Percentiles rank a stretch among this genome's conserved stretches.
Conservation (phyloP, 2,888 invertebrate species). For the Oscheius sp. region DNA sequence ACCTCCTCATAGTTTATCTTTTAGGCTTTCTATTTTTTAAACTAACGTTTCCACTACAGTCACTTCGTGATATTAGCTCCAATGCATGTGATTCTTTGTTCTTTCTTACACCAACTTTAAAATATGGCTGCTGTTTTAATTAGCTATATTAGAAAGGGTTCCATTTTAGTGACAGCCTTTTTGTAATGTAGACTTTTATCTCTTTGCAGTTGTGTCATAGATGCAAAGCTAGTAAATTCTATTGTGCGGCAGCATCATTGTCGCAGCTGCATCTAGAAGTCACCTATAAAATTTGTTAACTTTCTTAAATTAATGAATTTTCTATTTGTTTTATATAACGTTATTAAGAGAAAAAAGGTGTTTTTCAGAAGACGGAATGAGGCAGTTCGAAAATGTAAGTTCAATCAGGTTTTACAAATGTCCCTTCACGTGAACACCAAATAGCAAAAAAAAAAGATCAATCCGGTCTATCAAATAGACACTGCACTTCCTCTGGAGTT, state of each 20-base stretch:
- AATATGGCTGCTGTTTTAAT: background rate
- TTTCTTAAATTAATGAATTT: too few species aligned
- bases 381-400: too few species aligned
- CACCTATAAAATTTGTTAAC: constrained; percentile 24
- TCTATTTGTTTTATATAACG: too few species aligned
- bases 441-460: too few species aligned
- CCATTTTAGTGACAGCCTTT: constrained; percentile 1
- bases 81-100: constrained; percentile 24
- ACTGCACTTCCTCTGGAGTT: too few species aligned
- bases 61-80: constrained; percentile 16
- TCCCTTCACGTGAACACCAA: background rate
- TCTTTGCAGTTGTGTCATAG: constrained; percentile 23
- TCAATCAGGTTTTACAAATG: background rate
- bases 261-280: constrained; percentile 22
- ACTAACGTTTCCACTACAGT: background rate
- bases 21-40: constrained; percentile 7
- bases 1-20: constrained; percentile 23
- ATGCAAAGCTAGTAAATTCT: constrained; percentile 25
- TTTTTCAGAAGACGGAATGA: background rate
- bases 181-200: background rate
- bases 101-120: constrained; percentile 1
- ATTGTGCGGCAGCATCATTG: constrained; percentile 20
- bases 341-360: too few species aligned
- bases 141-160: constrained; percentile 29
- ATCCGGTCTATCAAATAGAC: too few species aligned